A percentile compares a stretch with the other conserved stretches of the same genome.
phyloP scores from a whole-genome alignment of 2,113 vertebrate genomes.

The Narcine bancroftii region DNA sequence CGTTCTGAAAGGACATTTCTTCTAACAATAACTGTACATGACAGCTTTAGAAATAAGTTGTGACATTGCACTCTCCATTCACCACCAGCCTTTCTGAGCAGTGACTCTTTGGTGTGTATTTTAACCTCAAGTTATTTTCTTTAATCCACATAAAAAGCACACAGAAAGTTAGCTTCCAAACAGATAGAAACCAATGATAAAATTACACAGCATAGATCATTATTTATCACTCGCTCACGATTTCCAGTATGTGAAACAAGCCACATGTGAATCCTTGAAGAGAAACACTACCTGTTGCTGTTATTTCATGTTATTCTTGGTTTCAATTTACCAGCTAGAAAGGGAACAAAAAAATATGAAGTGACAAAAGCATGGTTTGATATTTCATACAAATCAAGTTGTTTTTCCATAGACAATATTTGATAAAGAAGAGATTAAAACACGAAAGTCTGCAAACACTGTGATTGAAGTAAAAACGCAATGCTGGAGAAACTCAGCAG shows the following conservation, averaged over 20 bases:
- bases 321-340: slow-evolving; percentile 3
- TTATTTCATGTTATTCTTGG: not conserved
- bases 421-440: too few species aligned
- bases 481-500: too few species aligned
- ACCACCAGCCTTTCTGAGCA: not conserved
- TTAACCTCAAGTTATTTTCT: not conserved
- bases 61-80: not conserved
- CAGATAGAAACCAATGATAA: not conserved
- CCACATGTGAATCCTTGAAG: not conserved
- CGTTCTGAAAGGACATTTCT: slow-evolving; percentile 45
- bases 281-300: not conserved
- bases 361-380: not conserved
- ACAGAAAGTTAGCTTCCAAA: not conserved
- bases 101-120: not conserved
- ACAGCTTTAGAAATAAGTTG: slow-evolving; percentile 22
- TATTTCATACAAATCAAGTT: not conserved
- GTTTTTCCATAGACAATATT: not conserved
- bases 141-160: not conserved
- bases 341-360: not conserved
- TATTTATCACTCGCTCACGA: not conserved
- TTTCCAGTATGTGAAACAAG: not conserved
- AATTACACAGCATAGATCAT: not conserved
- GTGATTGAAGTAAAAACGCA: too few species aligned
- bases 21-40: slow-evolving; percentile 42
- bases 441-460: too few species aligned